Conservation (phyloP, 2,888 invertebrate genomes). For the Orchestes rusci region DNA sequence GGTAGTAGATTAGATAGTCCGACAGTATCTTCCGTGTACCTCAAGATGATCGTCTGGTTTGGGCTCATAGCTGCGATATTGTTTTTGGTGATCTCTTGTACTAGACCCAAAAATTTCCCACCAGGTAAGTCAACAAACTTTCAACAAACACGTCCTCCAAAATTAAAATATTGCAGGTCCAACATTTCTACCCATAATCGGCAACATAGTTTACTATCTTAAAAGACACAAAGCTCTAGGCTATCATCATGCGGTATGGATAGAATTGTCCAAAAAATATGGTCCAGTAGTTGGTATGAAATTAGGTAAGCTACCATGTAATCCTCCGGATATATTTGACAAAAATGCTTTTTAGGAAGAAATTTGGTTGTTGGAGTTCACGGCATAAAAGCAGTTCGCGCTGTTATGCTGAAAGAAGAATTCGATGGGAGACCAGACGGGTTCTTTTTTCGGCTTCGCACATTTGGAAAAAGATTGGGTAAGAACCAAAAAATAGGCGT, state of each 20-base stretch:
- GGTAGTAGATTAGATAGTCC: slow-evolving; percentile 9
- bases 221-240: slow-evolving; percentile 38
- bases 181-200: slow-evolving; percentile 49
- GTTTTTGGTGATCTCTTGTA: slow-evolving; percentile 24
- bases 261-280: slow-evolving; percentile 51
- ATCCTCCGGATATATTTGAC: background rate
- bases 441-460: slow-evolving; percentile 59
- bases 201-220: slow-evolving; percentile 44
- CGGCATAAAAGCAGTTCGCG: slow-evolving; percentile 54
- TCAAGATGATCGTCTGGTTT: slow-evolving; percentile 28
- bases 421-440: slow-evolving; percentile 66
- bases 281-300: slow-evolving; percentile 62
- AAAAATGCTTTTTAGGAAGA: slow-evolving; percentile 26
- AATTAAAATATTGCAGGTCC: slow-evolving; percentile 42
- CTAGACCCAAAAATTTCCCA: slow-evolving; percentile 47
- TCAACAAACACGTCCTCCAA: background rate
- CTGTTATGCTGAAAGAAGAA: slow-evolving; percentile 54
- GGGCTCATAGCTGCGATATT: slow-evolving; percentile 22
- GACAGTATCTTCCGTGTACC: slow-evolving; percentile 28
- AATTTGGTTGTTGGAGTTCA: slow-evolving; percentile 56
- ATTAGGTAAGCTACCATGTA: slow-evolving; percentile 43
- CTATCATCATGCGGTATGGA: slow-evolving; percentile 55
- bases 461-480: slow-evolving; percentile 62
- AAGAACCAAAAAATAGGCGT: slow-evolving; percentile 25
- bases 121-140: slow-evolving; percentile 47